Evolutionary conservation across 2,113 vertebrate species (phyloP).

Genomic region (Strigops habroptila): DNA sequence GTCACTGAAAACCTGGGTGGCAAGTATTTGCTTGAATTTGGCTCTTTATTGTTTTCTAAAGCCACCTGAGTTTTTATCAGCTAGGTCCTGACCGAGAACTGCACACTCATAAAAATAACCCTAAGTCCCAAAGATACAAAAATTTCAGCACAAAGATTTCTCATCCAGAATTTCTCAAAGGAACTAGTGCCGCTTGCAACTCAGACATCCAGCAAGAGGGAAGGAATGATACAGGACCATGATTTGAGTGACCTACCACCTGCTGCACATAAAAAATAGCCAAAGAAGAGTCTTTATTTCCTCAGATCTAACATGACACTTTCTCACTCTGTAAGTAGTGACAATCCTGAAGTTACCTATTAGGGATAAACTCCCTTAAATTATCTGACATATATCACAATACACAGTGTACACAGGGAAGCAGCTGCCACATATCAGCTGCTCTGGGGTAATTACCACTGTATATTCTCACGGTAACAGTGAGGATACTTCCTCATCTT

Average conservation of each 20-base stretch:
- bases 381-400: not conserved
- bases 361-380: conserved; percentile 26
- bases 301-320: not conserved
- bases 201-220: not conserved
- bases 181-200: not conserved
- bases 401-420: not conserved
- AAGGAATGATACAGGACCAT: not conserved
- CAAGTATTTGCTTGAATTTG: not conserved
- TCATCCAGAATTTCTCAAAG: not conserved
- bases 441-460: not conserved
- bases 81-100: not conserved
- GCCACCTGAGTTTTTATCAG: not conserved
- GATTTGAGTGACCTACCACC: not conserved
- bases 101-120: not conserved
- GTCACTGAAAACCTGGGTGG: not conserved
- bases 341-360: not conserved
- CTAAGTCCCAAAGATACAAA: not conserved
- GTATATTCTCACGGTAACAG: not conserved
- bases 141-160: not conserved
- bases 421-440: conserved; percentile 34
- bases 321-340: conserved; percentile 2
- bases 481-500: conserved; percentile 34
- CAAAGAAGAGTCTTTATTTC: not conserved
- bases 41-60: not conserved
- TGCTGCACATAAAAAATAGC: not conserved